Conservation (phyloP, 2,113 vertebrate species). For the Poicephalus meyeri region DNA sequence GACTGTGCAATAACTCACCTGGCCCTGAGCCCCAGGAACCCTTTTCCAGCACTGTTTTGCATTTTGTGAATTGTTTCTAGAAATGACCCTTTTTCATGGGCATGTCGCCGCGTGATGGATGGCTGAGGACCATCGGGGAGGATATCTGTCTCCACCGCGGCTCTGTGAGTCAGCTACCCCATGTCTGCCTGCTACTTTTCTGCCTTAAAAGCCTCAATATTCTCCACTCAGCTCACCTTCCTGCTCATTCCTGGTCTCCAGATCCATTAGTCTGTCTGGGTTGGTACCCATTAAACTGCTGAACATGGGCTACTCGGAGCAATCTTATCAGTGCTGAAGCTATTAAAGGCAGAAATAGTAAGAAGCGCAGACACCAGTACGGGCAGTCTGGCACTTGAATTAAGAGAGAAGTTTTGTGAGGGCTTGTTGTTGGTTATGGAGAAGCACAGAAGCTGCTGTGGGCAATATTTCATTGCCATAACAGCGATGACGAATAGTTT, state of each 20-base stretch:
- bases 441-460: background rate
- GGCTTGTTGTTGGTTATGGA: background rate
- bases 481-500: background rate
- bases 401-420: background rate
- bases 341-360: constrained; percentile 1
- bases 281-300: constrained; percentile 39
- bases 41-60: constrained; percentile 23
- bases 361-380: background rate
- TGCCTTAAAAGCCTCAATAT: constrained; percentile 35
- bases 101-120: background rate
- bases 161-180: constrained; percentile 18
- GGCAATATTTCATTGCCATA: background rate
- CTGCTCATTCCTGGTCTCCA: constrained; percentile 37
- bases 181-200: constrained; percentile 1
- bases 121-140: background rate
- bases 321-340: background rate
- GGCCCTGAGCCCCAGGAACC: background rate
- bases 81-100: background rate
- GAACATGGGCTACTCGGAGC: background rate
- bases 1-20: constrained; percentile 1
- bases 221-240: constrained; percentile 26
- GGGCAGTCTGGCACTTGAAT: background rate
- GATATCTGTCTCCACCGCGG: constrained; percentile 45
- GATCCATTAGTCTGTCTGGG: constrained; percentile 49
- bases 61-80: constrained; percentile 21